Evolutionary conservation across 2,113 vertebrate genomes (phyloP).

Genomic region (Circaetus cinerascens): DNA sequence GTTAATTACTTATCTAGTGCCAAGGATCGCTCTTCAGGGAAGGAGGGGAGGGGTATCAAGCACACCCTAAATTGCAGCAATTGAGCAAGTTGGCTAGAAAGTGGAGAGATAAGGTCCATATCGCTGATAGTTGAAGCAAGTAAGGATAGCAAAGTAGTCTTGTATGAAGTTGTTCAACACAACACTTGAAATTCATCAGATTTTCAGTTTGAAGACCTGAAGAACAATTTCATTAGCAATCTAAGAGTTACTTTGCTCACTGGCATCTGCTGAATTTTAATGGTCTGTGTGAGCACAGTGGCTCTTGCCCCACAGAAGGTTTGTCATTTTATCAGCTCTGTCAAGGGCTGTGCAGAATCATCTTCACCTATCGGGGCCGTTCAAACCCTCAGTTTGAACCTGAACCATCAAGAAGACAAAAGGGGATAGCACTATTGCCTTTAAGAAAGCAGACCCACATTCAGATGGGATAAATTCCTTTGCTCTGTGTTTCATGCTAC

Average conservation of each 20-base stretch:
- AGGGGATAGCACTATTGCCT: not conserved
- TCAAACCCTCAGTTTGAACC: not conserved
- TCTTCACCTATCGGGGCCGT: fast-evolving
- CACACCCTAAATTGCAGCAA: not conserved
- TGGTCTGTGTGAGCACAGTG: not conserved
- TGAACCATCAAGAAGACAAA: not conserved
- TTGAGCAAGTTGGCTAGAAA: not conserved
- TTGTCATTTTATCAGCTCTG: not conserved
- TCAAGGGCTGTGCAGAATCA: not conserved
- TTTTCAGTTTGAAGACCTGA: not conserved
- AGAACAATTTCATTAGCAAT: not conserved
- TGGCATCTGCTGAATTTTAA: not conserved
- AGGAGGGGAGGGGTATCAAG: not conserved
- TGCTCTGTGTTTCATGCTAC: not conserved
- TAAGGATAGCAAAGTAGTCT: not conserved
- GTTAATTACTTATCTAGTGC: not conserved
- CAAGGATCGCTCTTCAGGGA: not conserved
- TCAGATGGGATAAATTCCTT: not conserved
- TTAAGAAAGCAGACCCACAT: not conserved
- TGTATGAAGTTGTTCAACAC: not conserved
- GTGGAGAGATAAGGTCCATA: not conserved
- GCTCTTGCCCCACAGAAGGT: not conserved
- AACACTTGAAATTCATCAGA: not conserved
- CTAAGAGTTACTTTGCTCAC: not conserved
- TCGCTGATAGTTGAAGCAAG: not conserved